These are phyloP conservation scores for Noctua comes DNA, from an alignment of 2,888 invertebrate genomes.

Conservation along the genomic window DNA sequence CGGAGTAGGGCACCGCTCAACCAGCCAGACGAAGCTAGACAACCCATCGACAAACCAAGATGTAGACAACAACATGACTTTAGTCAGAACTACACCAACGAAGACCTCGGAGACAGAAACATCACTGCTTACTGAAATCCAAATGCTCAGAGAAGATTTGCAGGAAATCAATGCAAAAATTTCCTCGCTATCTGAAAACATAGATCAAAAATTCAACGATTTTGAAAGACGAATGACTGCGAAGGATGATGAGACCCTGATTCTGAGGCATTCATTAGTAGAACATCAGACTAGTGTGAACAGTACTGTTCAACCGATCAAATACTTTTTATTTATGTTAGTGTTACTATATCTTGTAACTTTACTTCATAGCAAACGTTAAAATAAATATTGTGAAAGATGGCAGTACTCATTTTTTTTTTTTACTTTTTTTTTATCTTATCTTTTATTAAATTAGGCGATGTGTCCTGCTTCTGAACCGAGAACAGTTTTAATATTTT, in stretches of 20 bases:
- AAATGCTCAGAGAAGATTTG: constrained; percentile 22
- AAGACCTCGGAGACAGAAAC: neutral
- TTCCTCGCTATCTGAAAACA: constrained; percentile 5
- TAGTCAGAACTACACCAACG: constrained; percentile 6
- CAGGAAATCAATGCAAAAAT: constrained; percentile 17
- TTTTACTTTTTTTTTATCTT: no score
- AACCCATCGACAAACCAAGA: neutral
- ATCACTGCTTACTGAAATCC: constrained; percentile 13
- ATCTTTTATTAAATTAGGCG: no score
- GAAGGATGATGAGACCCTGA: constrained; percentile 24
- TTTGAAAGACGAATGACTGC: constrained; percentile 14
- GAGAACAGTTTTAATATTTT: no score
- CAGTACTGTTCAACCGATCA: constrained; percentile 29
- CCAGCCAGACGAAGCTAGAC: neutral
- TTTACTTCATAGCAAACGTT: constrained; percentile 22
- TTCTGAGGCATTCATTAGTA: constrained; percentile 19
- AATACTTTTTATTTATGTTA: constrained; percentile 31
- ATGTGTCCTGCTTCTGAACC: no score
- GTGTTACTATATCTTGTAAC: constrained; percentile 21
- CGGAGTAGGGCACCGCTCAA: neutral
- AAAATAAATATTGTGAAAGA: neutral
- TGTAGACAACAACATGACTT: neutral
- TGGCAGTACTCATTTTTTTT: no score
- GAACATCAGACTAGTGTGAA: constrained; percentile 13
- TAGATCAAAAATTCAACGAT: constrained; percentile 25